Evolutionary conservation across 2,888 invertebrate species (phyloP), one percentile per base, ranked within the genome.

Genomic region (Cosmorhoe ocellata): DNA sequence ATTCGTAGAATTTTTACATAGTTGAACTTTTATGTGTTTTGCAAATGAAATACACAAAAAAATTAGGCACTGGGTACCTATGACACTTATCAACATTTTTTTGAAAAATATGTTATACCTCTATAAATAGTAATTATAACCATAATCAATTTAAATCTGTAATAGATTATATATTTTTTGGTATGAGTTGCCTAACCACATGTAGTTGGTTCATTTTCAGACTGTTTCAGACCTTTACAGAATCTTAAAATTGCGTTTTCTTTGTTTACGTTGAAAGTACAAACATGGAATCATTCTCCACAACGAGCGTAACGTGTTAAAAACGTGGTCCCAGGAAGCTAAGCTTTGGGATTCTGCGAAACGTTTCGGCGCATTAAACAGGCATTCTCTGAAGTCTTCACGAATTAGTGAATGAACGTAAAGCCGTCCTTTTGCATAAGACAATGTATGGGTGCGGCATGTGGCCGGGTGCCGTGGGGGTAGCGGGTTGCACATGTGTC

Each of bases 401-500:
- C 70, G 72, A 75, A 74, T 77, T 75, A 68, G 64, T 79, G 81
- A 85, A 84, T 82, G 83, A 79, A 79, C 81, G 78, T 82, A 75
- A 76, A 71, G 57, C 64, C 67, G 72, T 74, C 76, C 73, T 81
- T 82, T 86, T 84, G 83, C 85, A 79, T 83, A 84, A 84, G 78
- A 84, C 84, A 85, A 81, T 84, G 80, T 78, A 74, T 71, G 39
- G 47, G 56, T 67, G 63, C 66, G 58, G 65, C 84, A 85, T 83
- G 73, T 86, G 85, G 75, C 66, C 63, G 62, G 67, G 71, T 64
- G 74, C 64, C 64, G 71, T 59, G 78, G 73, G 49, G 77, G 81
- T 82, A 75, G 72, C 76, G 67, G 71, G 68, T 59, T 64, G 68
- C 84, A 85, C 85, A 87, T 85, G 84, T 86, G 84, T 78, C 67